Percentiles rank a stretch among this genome's conserved stretches.
These are phyloP conservation scores for Chrysochloris asiatica DNA, from an alignment of 2,113 vertebrate species.

Conservation along the genomic window DNA sequence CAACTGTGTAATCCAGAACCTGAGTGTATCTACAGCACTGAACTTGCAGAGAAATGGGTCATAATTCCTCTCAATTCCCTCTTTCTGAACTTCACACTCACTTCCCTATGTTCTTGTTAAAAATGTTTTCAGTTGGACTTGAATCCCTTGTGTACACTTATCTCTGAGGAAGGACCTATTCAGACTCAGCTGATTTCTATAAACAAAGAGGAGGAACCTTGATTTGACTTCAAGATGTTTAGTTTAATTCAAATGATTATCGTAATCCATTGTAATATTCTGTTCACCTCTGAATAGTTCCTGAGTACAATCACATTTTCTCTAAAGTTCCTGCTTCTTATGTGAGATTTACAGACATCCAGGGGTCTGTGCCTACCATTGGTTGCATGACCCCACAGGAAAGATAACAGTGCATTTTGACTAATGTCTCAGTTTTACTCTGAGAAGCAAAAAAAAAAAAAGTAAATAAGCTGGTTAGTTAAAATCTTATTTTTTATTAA, in stretches of 20 bases:
- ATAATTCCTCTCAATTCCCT: background rate
- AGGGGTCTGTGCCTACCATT: fast-evolving
- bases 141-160: background rate
- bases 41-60: background rate
- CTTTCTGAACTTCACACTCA: background rate
- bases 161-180: background rate
- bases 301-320: background rate
- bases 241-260: background rate
- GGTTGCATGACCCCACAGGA: too few relatives aligned
- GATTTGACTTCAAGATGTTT: background rate
- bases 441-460: background rate
- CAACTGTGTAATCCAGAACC: background rate
- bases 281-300: background rate
- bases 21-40: fast-evolving
- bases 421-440: background rate
- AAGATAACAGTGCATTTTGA: fast-evolving
- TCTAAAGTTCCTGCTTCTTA: background rate
- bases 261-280: background rate
- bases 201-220: background rate
- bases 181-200: background rate
- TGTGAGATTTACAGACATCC: background rate
- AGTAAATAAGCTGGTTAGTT: background rate
- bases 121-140: background rate
- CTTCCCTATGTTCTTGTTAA: background rate
- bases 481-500: background rate